Evolutionary conservation across 1,140 invertebrate species (phyloP).

Genomic region (Lordiphosa collinella): DNA sequence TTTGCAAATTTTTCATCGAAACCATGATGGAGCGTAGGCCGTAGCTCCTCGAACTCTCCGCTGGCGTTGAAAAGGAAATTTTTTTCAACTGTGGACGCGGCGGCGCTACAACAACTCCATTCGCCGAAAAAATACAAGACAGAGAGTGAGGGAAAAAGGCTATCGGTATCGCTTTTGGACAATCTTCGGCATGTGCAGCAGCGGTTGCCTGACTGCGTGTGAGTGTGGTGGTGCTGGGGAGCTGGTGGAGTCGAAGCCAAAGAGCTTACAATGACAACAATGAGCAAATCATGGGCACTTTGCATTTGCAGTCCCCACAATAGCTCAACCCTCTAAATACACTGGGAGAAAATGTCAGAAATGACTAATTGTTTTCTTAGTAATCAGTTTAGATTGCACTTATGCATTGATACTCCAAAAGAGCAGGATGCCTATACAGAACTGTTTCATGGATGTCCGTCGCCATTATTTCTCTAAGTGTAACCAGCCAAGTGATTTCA

Average conservation of each 20-base stretch:
- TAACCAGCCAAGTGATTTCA: neutral
- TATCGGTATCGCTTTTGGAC: constrained; percentile 72
- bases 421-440: no score
- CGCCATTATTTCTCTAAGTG: no score
- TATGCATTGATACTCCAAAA: no score
- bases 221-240: constrained; percentile 21
- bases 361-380: no score
- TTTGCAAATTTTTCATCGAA: constrained; percentile 63
- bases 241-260: constrained; percentile 2
- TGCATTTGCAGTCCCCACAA: constrained; percentile 34
- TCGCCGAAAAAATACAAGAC: constrained; percentile 23
- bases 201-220: constrained; percentile 20
- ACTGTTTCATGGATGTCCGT: no score
- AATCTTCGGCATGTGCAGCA: constrained; percentile 64
- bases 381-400: no score
- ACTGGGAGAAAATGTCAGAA: neutral
- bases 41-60: constrained; percentile 1
- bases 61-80: constrained; percentile 65
- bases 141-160: constrained; percentile 55
- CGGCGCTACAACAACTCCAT: constrained; percentile 43
- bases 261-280: constrained; percentile 64
- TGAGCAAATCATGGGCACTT: constrained; percentile 74
- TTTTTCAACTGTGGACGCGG: constrained; percentile 48
- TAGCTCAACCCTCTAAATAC: neutral
- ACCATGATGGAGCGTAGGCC: constrained; percentile 1